These are phyloP conservation scores for Brachyptera putata DNA, from an alignment of 2,888 invertebrate genomes.

Conservation along the genomic window DNA sequence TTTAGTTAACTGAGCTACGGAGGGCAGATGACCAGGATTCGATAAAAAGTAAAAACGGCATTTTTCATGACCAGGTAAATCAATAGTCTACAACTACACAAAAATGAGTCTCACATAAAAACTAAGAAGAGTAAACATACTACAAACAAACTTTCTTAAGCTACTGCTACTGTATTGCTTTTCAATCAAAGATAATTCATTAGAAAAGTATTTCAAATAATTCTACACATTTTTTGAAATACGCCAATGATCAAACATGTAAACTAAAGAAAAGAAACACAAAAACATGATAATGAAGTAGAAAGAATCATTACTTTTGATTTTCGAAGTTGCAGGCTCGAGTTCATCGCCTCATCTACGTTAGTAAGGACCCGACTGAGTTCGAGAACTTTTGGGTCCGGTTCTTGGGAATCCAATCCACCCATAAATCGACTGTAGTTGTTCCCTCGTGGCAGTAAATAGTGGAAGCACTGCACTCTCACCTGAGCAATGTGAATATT, in stretches of 20 bases:
- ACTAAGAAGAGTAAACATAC: no score
- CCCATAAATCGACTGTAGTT: slow-evolving; percentile 42
- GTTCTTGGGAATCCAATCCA: slow-evolving; percentile 70
- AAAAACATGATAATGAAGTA: background rate
- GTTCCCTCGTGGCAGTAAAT: slow-evolving; percentile 62
- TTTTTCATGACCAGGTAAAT: no score
- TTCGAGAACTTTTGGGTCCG: slow-evolving; percentile 70
- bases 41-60: no score
- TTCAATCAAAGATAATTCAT: no score
- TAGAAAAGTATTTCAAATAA: no score
- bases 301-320: no score
- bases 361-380: slow-evolving; percentile 71
- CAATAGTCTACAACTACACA: no score
- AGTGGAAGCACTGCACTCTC: slow-evolving; percentile 93
- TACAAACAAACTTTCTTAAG: no score
- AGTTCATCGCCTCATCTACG: slow-evolving; percentile 72
- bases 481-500: slow-evolving; percentile 63
- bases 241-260: background rate
- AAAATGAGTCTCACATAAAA: no score
- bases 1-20: background rate
- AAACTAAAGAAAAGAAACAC: background rate
- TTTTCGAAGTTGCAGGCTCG: slow-evolving; percentile 71
- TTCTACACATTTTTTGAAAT: background rate
- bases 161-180: no score
- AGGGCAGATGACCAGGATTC: background rate